phyloP scores from a whole-genome alignment of 2,888 invertebrate genomes.

The Lasioglossum calceatum region DNA sequence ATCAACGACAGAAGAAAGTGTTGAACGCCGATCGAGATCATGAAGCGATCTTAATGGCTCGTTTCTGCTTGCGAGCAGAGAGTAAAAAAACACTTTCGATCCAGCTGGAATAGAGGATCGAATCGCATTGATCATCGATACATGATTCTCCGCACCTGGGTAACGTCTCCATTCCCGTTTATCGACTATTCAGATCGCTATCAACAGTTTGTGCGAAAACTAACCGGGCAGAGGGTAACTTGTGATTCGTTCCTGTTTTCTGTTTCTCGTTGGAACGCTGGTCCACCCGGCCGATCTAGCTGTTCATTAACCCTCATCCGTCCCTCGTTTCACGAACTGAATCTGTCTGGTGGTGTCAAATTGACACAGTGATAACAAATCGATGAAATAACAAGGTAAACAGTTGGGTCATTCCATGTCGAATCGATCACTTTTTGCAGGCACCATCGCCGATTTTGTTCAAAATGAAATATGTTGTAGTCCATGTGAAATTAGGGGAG shows the following conservation, averaged over 20 bases:
- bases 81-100: conserved; percentile 31
- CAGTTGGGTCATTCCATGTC: too few relatives aligned
- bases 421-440: too few relatives aligned
- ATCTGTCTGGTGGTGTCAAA: too few relatives aligned
- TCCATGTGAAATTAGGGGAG: too few relatives aligned
- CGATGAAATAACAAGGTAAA: too few relatives aligned
- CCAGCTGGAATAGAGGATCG: background rate
- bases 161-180: conserved; percentile 36
- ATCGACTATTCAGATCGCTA: conserved; percentile 34
- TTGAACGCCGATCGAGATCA: conserved; percentile 38
- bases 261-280: background rate
- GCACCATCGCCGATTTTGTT: too few relatives aligned
- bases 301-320: too few relatives aligned
- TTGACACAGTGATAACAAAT: too few relatives aligned
- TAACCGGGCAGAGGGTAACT: background rate
- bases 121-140: conserved; percentile 3
- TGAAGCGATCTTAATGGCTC: conserved; percentile 59
- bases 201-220: conserved; percentile 8
- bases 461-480: too few relatives aligned
- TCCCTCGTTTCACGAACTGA: too few relatives aligned
- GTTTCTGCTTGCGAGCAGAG: background rate
- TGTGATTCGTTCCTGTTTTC: background rate
- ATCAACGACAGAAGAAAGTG: conserved; percentile 28
- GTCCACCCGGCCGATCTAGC: too few relatives aligned
- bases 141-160: background rate